These are phyloP conservation scores for Tetheella fluctuosa DNA, from an alignment of 2,888 invertebrate genomes.

Conservation along the genomic window DNA sequence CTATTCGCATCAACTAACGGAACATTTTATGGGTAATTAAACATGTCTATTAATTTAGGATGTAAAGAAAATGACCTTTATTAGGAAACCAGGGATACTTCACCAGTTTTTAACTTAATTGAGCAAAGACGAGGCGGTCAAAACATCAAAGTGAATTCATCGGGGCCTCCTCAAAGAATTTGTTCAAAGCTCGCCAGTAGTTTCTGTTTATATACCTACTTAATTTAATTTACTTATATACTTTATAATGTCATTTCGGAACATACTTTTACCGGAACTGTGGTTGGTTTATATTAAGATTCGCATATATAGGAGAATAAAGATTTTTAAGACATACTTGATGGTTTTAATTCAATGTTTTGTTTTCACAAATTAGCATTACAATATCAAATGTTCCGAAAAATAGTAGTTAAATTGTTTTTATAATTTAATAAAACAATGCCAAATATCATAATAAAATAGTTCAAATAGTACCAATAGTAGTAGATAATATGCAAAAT, in stretches of 20 bases:
- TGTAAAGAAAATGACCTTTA: not conserved
- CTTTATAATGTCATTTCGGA: not conserved
- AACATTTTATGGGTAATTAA: slow-evolving; percentile 8
- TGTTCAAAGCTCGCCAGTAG: not conserved
- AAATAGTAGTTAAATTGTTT: too few relatives aligned
- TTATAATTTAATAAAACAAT: too few relatives aligned
- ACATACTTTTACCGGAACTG: not conserved
- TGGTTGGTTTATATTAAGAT: not conserved
- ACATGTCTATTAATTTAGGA: not conserved
- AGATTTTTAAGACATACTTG: not conserved
- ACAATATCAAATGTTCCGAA: too few relatives aligned
- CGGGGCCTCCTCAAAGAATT: not conserved
- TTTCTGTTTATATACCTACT: slow-evolving; percentile 6
- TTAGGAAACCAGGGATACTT: not conserved
- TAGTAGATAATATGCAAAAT: not conserved
- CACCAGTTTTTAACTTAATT: slow-evolving; percentile 4
- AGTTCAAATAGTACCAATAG: not conserved
- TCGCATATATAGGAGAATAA: too few relatives aligned
- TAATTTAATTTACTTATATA: not conserved
- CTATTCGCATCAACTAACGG: not conserved
- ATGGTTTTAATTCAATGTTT: not conserved
- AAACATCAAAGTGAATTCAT: slow-evolving; percentile 12
- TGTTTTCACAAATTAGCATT: too few relatives aligned
- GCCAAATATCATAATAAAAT: not conserved
- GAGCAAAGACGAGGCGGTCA: not conserved